Conservation (phyloP, 2,113 vertebrate species). For the Bombycilla garrulus region DNA sequence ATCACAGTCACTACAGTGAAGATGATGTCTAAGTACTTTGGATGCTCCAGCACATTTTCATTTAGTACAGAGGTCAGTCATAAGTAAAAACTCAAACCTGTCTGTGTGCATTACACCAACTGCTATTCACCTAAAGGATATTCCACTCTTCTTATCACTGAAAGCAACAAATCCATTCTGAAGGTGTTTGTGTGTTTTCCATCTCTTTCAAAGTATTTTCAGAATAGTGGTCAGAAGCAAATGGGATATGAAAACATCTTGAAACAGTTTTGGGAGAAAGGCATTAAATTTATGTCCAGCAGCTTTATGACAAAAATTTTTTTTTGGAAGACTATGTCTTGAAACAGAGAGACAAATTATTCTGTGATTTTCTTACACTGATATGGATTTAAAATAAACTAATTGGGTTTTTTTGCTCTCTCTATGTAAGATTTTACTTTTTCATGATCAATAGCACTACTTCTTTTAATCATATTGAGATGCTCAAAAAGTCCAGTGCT, state of each 20-base stretch:
- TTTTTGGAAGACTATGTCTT: background rate
- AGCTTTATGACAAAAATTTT: background rate
- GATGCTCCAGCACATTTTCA: background rate
- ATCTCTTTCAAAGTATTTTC: background rate
- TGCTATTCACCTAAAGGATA: background rate
- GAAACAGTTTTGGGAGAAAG: background rate
- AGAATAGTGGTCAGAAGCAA: background rate
- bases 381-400: constrained; percentile 6
- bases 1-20: background rate
- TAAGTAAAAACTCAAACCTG: background rate
- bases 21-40: background rate
- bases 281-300: background rate
- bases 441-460: background rate
- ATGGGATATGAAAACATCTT: background rate
- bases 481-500: background rate
- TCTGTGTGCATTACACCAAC: background rate
- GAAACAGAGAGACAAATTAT: background rate
- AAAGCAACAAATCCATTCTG: background rate
- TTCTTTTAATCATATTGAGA: constrained; percentile 14
- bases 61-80: background rate
- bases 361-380: background rate
- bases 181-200: background rate
- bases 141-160: background rate
- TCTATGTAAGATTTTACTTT: background rate
- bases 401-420: background rate